Base-by-base conservation (phyloP, 2,113 vertebrate genomes). In the Lycaon pictus region DNA sequence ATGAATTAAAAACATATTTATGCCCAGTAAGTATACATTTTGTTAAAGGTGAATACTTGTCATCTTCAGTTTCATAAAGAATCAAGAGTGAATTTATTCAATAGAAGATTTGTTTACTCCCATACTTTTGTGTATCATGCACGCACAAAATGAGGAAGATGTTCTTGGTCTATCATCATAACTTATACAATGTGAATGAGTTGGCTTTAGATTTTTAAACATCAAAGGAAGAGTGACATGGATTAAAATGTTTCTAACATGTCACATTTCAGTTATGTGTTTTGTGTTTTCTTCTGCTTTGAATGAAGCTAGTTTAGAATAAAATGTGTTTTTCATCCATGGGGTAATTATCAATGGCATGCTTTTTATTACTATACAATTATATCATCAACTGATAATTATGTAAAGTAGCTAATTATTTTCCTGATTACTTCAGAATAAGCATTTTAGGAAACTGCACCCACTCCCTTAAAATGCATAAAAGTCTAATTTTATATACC, bases 351-450 rank as follows among this genome's bases (percentile, higher is more conserved):
- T 76, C 69, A 94, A 84, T 67, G 16, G 23, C 43, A 85, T 67
- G 22, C 72, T 76, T 96, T 95, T 58, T 90, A 56, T 96, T 92
- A 90, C 67, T 82, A 85, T 7, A 67, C 56, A 97, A 96, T 96
- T 98, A 97, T 74, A 72, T 74, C 43, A 95, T 96, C 87, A 97
- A 92, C 53, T 67, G 81, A 92, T 88, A 55, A 92, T 85, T 97
- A 67, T 95, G 63, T 67, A 93, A 96, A 97, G 53, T 71, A 60
- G 94, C 56, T 96, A 96, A 95, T 96, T 97, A 94, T 85, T 97
- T 96, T 97, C 65, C 22, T 88, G 58, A 97, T 97, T 95, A 80
- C 53, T 93, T 97, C 48, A 60, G 35, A 90, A 93, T 84, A 95
- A 89, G 55, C 53, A 51, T 92, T 91, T 37, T 82, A 96, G 60